These are phyloP conservation scores for Drosophila kepulauana DNA, from an alignment of 1,140 invertebrate species.

Conservation along the genomic window DNA sequence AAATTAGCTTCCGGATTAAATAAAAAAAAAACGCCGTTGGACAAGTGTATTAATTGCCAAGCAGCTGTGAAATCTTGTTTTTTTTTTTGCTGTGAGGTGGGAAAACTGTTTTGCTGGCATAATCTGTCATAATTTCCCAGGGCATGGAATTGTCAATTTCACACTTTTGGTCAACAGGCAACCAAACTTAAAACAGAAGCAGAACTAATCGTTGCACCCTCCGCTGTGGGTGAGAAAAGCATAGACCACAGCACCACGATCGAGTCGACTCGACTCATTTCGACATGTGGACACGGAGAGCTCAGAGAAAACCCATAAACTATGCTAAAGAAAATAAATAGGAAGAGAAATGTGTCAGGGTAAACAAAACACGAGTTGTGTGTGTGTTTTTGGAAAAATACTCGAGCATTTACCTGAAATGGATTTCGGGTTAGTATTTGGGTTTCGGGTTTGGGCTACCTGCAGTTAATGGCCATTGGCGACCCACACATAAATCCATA, in stretches of 20 bases:
- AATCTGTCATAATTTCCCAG: slow-evolving; percentile 61
- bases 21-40: background rate
- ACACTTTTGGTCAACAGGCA: slow-evolving; percentile 49
- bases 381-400: background rate
- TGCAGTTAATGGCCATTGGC: slow-evolving; percentile 56
- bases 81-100: slow-evolving; percentile 26
- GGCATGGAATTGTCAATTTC: slow-evolving; percentile 52
- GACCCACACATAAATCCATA: slow-evolving; percentile 81
- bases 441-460: slow-evolving; percentile 16
- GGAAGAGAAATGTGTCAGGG: slow-evolving; percentile 70
- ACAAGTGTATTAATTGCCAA: slow-evolving; percentile 1
- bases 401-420: slow-evolving; percentile 5
- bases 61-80: background rate
- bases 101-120: slow-evolving; percentile 48
- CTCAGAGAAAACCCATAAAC: slow-evolving; percentile 76
- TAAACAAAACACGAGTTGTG: slow-evolving; percentile 50
- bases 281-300: slow-evolving; percentile 43
- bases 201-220: slow-evolving; percentile 51
- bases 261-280: background rate
- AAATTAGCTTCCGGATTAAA: slow-evolving; percentile 3
- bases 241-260: slow-evolving; percentile 6
- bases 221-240: slow-evolving; percentile 13
- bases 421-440: slow-evolving; percentile 1
- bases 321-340: slow-evolving; percentile 58
- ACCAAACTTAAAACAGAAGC: slow-evolving; percentile 73